Conservation (phyloP, 2,797 vertebrate genomes). For the Liasis olivaceus region DNA sequence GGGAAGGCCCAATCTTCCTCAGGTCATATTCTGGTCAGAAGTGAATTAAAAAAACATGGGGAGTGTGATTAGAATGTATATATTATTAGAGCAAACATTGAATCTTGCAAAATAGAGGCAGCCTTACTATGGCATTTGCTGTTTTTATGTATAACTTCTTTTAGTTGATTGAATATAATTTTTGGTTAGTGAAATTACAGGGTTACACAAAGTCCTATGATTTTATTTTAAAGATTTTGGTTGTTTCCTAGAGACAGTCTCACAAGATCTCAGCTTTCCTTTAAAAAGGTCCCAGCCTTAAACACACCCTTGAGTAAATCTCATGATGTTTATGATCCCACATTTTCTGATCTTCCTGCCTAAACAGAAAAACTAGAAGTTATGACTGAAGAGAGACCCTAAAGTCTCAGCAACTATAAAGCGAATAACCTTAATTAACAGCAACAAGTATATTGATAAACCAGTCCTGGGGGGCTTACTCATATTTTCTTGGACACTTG, state of each 20-base stretch:
- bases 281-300: conserved; percentile 1
- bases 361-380: conserved; percentile 3
- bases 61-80: neutral
- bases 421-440: neutral
- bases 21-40: conserved; percentile 20
- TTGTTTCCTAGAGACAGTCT: conserved; percentile 16
- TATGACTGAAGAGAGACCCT: neutral
- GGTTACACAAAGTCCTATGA: conserved; percentile 10
- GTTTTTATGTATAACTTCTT: neutral
- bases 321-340: conserved; percentile 5
- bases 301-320: conserved; percentile 21
- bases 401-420: conserved; percentile 7
- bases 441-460: neutral
- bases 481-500: neutral
- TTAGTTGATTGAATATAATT: neutral
- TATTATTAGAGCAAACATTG: conserved; percentile 1
- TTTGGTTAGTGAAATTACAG: conserved; percentile 19
- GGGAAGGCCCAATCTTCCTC: neutral
- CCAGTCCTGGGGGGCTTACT: too few species aligned
- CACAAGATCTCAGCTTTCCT: conserved; percentile 14
- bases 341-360: neutral
- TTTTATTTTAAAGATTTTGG: conserved; percentile 26
- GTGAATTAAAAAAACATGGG: neutral
- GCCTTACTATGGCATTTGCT: neutral
- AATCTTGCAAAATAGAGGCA: conserved; percentile 16